phyloP scores from a whole-genome alignment of 2,797 vertebrate species.

The Valencia hispanica region DNA sequence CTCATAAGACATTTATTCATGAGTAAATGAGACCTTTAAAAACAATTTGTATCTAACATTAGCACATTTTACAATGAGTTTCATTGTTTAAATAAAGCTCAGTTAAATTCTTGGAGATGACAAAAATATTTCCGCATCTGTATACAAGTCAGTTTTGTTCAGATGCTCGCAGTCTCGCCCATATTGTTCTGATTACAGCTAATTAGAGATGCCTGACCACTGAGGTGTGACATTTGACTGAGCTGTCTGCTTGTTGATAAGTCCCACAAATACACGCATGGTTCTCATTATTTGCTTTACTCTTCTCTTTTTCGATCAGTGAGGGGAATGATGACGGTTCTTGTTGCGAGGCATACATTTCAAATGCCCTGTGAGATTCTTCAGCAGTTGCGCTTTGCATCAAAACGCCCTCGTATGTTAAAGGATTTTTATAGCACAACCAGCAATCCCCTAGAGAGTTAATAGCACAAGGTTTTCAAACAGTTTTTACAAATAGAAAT shows the following conservation, averaged over 20 bases:
- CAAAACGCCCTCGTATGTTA: conserved; percentile 8
- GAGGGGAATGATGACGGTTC: not conserved
- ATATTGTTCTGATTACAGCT: conserved; percentile 51
- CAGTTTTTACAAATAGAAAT: too few species aligned
- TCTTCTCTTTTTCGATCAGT: conserved; percentile 14
- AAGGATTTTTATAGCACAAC: conserved; percentile 10
- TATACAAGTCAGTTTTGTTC: conserved; percentile 49
- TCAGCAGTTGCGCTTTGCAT: conserved; percentile 8
- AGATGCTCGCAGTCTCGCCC: conserved; percentile 27
- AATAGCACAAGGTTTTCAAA: too few species aligned
- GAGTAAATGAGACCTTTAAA: too few species aligned
- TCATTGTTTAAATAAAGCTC: not conserved
- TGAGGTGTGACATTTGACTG: conserved; percentile 48
- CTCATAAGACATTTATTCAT: too few species aligned
- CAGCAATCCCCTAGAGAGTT: conserved; percentile 11
- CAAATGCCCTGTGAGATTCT: conserved; percentile 2
- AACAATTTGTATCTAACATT: not conserved
- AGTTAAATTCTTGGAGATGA: conserved; percentile 24
- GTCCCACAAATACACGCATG: not conserved
- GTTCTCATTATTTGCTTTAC: not conserved
- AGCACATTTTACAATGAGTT: not conserved
- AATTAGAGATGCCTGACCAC: conserved; percentile 53
- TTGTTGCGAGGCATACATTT: conserved; percentile 2
- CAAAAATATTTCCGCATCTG: conserved; percentile 12
- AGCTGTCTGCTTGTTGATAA: conserved; percentile 32